Evolutionary conservation across 1,140 invertebrate species (phyloP), one percentile per base, ranked within the genome.

Genomic region (Anastatus disparis): DNA sequence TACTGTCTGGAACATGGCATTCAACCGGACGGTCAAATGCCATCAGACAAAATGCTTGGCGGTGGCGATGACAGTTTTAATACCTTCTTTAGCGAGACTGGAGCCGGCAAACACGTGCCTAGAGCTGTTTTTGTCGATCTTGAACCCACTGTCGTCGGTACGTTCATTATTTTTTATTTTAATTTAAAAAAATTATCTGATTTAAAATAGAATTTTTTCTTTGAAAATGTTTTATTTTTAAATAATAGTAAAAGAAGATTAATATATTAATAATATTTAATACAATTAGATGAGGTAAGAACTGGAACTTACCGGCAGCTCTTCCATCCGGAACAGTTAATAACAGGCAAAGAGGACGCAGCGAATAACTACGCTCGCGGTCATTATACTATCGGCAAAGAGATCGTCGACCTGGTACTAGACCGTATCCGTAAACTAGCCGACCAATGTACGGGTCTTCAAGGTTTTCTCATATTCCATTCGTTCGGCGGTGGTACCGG

Each of bases 301-400:
- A 91, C 90, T 35, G 91, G 91, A 27, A 90, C 90, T 3, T 93
- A 93, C 82, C 84, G 91, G 9, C 90, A 92, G 77, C 82, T 93
- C 15, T 93, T 93, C 83, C 91, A 93, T 79, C 92, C 91, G 0
- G 91, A 93, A 78, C 91, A 93, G 79, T 82, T 93, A 44, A 92
- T 93, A 67, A 92, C 90, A 35, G 91, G 91, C 20, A 89, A 89
- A 79, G 92, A 95, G 82, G 93, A 95, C 82, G 93, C 93, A 9
- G 93, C 93, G 35, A 94, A 94, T 81, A 94, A 94, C 83, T 94
- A 94, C 79, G 93, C 93, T 9, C 86, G 94, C 31, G 94, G 94
- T 35, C 93, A 95, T 85, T 95, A 95, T 86, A 95, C 93, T 70
- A 93, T 95, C 77, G 94, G 94, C 76, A 94, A 93, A 81, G 94